Conservation (phyloP, 2,113 vertebrate species). For the Nyctereutes procyonoides region DNA sequence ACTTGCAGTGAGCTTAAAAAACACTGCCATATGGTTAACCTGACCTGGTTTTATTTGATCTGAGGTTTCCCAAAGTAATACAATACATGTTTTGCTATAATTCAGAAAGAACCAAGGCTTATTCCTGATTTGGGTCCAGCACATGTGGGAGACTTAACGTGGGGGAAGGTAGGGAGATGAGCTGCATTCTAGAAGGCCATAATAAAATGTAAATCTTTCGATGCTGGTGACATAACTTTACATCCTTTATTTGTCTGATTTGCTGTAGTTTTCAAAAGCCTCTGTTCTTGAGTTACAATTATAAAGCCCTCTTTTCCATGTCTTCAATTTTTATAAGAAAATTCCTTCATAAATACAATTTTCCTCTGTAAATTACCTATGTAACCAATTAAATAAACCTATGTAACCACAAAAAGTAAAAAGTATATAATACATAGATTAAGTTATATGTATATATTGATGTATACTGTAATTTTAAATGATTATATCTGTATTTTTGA, state of each 20-base stretch:
- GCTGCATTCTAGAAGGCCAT: not conserved
- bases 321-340: not conserved
- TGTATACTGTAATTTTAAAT: not conserved
- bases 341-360: not conserved
- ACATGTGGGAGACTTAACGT: not conserved
- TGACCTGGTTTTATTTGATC: constrained; percentile 39
- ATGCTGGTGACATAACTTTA: not conserved
- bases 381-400: not conserved
- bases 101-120: constrained; percentile 30
- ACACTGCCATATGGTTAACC: constrained; percentile 31
- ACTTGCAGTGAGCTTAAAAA: not conserved
- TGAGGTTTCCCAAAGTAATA: constrained; percentile 57
- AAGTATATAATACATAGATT: no score
- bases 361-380: not conserved
- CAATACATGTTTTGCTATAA: constrained; percentile 33
- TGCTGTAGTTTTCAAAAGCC: not conserved
- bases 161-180: not conserved
- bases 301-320: not conserved
- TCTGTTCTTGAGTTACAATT: not conserved
- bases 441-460: not conserved
- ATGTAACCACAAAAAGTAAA: no score
- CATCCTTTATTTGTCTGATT: not conserved
- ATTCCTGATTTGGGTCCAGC: not conserved
- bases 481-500: not conserved
- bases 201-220: not conserved